phyloP scores from a whole-genome alignment of 2,113 vertebrate genomes.

The Globicephala melas region DNA sequence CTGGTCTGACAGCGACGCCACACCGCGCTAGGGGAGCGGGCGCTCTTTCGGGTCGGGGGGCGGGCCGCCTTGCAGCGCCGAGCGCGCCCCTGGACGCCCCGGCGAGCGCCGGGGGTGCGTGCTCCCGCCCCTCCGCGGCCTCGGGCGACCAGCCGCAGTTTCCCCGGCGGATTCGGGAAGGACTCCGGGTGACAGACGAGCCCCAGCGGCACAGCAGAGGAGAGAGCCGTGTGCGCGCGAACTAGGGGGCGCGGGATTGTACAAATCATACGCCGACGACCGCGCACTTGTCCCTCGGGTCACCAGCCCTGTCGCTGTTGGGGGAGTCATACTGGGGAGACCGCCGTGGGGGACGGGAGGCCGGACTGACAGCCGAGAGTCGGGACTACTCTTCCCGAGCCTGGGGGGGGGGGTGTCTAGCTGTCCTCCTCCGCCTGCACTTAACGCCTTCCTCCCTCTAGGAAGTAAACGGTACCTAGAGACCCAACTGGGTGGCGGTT shows the following conservation, averaged over 20 bases:
- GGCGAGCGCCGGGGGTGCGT: background rate
- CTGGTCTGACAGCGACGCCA: constrained; percentile 74
- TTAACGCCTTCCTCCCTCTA: background rate
- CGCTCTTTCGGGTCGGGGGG: constrained; percentile 23
- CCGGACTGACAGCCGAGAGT: background rate
- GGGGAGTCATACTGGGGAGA: background rate
- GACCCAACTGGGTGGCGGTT: background rate
- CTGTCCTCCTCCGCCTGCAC: background rate
- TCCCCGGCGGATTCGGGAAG: background rate
- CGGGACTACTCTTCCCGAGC: background rate
- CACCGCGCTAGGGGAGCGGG: constrained; percentile 58
- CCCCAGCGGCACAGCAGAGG: background rate
- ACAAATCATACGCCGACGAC: background rate
- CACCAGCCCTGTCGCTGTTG: background rate
- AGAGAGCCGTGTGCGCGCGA: background rate
- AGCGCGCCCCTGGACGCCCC: background rate
- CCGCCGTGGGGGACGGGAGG: background rate
- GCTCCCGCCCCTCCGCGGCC: background rate
- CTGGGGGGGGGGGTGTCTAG: background rate
- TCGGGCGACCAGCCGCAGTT: background rate
- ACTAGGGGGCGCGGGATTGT: background rate
- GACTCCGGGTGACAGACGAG: background rate
- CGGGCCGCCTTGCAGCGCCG: background rate
- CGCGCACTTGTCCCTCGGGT: background rate
- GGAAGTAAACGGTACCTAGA: background rate